phyloP scores from a whole-genome alignment of 2,797 vertebrate genomes.

The Bradypus variegatus region DNA sequence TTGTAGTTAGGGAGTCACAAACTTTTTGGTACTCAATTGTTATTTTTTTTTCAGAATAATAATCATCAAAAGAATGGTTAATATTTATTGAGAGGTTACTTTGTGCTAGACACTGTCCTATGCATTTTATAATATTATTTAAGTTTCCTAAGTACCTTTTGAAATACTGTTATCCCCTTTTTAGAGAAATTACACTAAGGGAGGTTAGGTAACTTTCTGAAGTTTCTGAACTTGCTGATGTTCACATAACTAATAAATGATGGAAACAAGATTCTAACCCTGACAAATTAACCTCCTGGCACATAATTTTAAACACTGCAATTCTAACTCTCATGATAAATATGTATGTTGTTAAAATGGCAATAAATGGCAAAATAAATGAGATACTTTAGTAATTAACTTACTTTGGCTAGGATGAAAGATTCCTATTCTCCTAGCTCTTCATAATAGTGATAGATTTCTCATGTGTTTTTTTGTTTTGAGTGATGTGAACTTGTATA shows the following conservation, averaged over 20 bases:
- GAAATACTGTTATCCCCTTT: background rate
- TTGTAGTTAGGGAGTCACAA: background rate
- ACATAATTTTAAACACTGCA: background rate
- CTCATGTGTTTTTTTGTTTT: background rate
- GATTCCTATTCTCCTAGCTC: background rate
- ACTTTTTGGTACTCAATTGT: background rate
- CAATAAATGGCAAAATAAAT: background rate
- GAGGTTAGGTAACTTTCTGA: background rate
- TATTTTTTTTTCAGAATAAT: background rate
- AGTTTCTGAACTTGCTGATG: background rate
- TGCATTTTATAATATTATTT: background rate
- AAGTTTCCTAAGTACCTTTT: background rate
- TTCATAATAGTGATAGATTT: background rate
- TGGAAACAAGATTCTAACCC: background rate
- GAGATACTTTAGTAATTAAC: background rate
- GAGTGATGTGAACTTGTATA: background rate
- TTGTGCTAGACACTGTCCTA: background rate
- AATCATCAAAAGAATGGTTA: background rate
- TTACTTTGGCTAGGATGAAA: background rate
- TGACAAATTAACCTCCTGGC: background rate
- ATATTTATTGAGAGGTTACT: background rate
- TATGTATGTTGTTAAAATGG: background rate
- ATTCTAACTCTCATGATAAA: background rate
- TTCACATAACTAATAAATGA: background rate
- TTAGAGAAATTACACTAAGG: background rate